Evolutionary conservation across 1,140 invertebrate species (phyloP).

Genomic region (Maconellicoccus hirsutus): DNA sequence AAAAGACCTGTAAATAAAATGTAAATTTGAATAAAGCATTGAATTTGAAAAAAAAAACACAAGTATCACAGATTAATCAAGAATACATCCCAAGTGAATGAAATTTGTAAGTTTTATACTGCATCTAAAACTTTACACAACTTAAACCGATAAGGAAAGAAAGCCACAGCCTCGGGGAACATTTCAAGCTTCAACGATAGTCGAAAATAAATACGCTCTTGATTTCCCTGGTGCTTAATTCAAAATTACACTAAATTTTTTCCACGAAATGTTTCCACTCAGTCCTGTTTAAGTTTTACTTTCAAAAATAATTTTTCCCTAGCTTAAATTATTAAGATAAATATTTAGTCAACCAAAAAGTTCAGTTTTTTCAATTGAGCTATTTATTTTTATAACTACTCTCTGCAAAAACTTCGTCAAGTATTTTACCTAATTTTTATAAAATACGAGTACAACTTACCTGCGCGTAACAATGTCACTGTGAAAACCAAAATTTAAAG

Average conservation of each 20-base stretch:
- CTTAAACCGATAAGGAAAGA: conserved; percentile 8
- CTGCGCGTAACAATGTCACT: too few species aligned
- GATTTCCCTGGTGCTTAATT: not conserved
- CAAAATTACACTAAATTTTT: conserved; percentile 10
- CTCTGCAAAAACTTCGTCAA: not conserved
- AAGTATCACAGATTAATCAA: not conserved
- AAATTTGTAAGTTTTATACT: not conserved
- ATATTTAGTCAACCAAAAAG: not conserved
- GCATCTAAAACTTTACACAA: not conserved
- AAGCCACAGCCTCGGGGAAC: conserved; percentile 1
- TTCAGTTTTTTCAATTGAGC: not conserved
- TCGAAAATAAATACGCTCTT: conserved; percentile 9
- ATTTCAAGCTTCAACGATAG: conserved; percentile 4
- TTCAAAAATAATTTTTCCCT: not conserved
- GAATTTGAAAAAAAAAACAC: not conserved
- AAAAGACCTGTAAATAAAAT: not conserved
- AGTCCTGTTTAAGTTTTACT: not conserved
- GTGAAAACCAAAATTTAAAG: too few species aligned
- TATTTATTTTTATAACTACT: not conserved
- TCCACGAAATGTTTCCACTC: not conserved
- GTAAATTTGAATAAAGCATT: not conserved
- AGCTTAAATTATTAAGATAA: conserved; percentile 10
- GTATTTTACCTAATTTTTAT: not conserved
- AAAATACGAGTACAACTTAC: too few species aligned
- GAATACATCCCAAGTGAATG: not conserved